Percentiles rank a stretch among this genome's conserved stretches.
Evolutionary conservation across 2,113 vertebrate genomes (phyloP).

Genomic region (Psittacula cyanocephala): DNA sequence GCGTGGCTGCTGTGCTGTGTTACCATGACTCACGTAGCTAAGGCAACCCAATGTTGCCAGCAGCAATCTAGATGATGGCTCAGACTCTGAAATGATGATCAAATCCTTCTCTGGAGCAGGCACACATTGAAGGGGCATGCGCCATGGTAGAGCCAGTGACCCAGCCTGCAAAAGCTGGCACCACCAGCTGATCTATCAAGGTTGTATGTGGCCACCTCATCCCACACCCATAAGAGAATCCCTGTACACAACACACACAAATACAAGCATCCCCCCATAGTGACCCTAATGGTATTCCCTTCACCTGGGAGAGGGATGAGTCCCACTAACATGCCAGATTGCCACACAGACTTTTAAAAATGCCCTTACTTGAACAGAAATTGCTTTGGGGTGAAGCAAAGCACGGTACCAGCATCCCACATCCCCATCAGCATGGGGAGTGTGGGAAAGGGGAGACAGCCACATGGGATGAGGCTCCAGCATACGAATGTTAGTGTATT

Average conservation of each 20-base stretch:
- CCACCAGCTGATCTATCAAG: not conserved
- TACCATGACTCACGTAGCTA: constrained; percentile 17
- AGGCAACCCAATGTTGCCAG: constrained; percentile 14
- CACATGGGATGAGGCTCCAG: not conserved
- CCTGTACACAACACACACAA: no score
- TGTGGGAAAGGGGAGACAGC: fast-evolving
- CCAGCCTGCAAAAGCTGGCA: not conserved
- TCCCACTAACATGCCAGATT: not conserved
- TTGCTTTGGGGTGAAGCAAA: not conserved
- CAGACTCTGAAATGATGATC: not conserved
- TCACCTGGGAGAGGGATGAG: not conserved
- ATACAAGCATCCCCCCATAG: fast-evolving
- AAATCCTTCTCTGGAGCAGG: not conserved
- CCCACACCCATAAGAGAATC: not conserved
- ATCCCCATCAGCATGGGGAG: not conserved
- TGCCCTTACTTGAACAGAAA: not conserved
- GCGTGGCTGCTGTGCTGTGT: not conserved
- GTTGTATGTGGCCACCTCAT: not conserved
- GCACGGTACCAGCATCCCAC: not conserved
- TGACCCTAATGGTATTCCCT: fast-evolving
- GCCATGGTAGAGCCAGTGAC: not conserved
- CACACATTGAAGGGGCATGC: not conserved
- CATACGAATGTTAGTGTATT: not conserved
- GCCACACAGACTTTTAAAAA: not conserved
- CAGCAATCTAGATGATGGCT: not conserved